phyloP scores from a whole-genome alignment of 2,113 vertebrate species.

The Psammodynastes pulverulentus region DNA sequence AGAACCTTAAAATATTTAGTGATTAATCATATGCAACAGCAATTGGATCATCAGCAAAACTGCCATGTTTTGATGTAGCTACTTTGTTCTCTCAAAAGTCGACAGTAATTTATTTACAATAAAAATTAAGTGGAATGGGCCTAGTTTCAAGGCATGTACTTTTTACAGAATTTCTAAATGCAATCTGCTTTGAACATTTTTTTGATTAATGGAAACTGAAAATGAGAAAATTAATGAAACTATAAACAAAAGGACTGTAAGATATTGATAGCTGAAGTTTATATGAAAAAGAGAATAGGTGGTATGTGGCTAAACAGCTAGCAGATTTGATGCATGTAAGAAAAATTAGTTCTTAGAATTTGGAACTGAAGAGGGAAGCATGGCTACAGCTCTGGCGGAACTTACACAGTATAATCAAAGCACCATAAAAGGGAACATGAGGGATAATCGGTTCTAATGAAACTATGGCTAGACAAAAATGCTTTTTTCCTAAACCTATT shows the following conservation, averaged over 20 bases:
- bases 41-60: background rate
- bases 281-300: background rate
- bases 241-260: background rate
- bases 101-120: background rate
- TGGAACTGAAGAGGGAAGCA: background rate
- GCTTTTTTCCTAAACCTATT: background rate
- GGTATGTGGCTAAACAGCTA: background rate
- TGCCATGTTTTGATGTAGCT: no score
- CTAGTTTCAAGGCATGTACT: background rate
- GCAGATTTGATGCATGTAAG: background rate
- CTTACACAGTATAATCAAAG: no score
- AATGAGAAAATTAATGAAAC: background rate
- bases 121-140: background rate
- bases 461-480: background rate
- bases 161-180: background rate
- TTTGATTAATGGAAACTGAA: background rate
- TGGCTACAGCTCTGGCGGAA: background rate
- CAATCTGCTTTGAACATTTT: background rate
- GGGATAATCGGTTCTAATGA: background rate
- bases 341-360: background rate
- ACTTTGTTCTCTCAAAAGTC: background rate
- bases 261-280: background rate
- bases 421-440: background rate
- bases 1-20: background rate
- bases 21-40: background rate